Percentiles rank a stretch among this genome's conserved stretches.
Conservation (phyloP, 2,113 vertebrate genomes). For the Hydrochoerus hydrochaeris region DNA sequence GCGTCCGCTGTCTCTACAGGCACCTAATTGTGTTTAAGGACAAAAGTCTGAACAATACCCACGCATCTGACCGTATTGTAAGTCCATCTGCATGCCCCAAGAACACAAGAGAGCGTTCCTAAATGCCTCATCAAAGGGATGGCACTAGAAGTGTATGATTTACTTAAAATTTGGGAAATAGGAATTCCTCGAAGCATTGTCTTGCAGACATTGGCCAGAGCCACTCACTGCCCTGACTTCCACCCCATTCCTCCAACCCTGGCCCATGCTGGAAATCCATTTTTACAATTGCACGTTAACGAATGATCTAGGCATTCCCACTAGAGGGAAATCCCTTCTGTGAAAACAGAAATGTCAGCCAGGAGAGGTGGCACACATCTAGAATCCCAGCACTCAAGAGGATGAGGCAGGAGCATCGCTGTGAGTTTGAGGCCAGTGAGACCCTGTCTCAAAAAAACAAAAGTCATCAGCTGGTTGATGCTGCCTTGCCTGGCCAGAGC, state of each 20-base stretch:
- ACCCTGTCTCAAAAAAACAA: too few relatives aligned
- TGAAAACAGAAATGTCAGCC: background rate
- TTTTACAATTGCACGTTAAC: background rate
- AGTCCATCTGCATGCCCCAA: background rate
- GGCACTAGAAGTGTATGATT: background rate
- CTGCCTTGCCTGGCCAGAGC: background rate
- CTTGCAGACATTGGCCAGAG: fast-evolving
- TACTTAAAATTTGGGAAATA: constrained; percentile 8
- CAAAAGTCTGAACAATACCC: background rate
- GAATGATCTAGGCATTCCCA: background rate
- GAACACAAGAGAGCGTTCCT: background rate
- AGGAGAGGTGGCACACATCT: background rate
- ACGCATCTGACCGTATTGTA: background rate
- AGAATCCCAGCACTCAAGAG: background rate
- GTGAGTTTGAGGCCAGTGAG: background rate
- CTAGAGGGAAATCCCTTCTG: background rate
- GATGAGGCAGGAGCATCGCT: background rate
- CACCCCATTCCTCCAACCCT: background rate
- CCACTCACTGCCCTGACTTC: background rate
- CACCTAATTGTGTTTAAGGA: background rate
- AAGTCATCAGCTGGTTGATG: fast-evolving
- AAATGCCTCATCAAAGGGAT: background rate
- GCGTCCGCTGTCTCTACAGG: background rate
- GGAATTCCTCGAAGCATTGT: background rate
- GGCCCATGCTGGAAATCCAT: background rate